Conservation (phyloP, 2,888 invertebrate genomes). For the Tricholauxania praeusta region DNA sequence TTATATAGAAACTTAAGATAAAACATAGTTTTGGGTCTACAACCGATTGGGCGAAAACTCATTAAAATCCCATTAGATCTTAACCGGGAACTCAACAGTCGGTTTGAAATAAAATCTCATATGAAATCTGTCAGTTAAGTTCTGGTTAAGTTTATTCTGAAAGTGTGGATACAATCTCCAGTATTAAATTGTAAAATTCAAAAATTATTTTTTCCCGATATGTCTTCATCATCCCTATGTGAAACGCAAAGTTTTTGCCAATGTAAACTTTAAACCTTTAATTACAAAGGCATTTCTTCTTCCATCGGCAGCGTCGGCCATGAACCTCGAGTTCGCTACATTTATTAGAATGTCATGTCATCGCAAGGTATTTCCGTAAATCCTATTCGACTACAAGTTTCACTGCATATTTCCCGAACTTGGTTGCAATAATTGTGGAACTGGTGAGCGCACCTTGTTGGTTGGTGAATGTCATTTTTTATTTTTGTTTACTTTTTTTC, state of each 20-base stretch:
- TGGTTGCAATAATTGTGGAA: too few relatives aligned
- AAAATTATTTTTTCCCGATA: background rate
- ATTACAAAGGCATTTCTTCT: background rate
- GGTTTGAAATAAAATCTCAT: too few relatives aligned
- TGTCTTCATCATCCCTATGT: too few relatives aligned
- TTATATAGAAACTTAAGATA: too few relatives aligned
- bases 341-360: conserved; percentile 22
- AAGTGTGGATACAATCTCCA: too few relatives aligned
- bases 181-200: too few relatives aligned
- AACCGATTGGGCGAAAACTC: too few relatives aligned
- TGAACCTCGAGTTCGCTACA: background rate
- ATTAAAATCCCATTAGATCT: too few relatives aligned
- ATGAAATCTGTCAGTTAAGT: too few relatives aligned
- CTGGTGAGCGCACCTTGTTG: background rate
- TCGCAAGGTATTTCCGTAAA: conserved; percentile 9
- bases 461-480: background rate
- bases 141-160: too few relatives aligned
- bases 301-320: background rate
- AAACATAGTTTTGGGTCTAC: too few relatives aligned
- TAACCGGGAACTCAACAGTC: too few relatives aligned
- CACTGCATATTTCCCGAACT: background rate
- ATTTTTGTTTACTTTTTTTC: background rate
- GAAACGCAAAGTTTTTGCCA: background rate
- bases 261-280: conserved; percentile 17
- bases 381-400: background rate